Evolutionary conservation across 2,797 vertebrate genomes (phyloP).

Genomic region (Sebastes wilsoni): DNA sequence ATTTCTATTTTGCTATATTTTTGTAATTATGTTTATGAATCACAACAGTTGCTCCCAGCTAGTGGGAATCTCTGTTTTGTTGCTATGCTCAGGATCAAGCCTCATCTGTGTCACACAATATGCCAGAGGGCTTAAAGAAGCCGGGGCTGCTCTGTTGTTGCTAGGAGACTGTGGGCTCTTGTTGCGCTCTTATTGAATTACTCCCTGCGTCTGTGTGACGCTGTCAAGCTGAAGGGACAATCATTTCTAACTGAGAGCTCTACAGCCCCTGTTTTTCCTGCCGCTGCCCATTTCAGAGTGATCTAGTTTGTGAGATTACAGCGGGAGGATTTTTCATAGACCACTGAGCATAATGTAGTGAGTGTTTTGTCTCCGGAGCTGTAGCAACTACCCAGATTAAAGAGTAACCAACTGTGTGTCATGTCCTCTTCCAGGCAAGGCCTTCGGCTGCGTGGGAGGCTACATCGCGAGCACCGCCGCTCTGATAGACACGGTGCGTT

Average conservation of each 20-base stretch:
- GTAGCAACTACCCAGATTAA: neutral
- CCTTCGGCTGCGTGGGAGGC: conserved; percentile 91
- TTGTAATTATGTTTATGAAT: neutral
- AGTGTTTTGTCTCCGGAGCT: neutral
- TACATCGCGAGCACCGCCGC: conserved; percentile 88
- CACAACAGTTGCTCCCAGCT: neutral
- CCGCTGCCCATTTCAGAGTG: conserved; percentile 20
- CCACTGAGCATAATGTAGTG: neutral
- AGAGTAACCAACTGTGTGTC: neutral
- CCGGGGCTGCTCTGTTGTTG: conserved; percentile 70
- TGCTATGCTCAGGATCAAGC: conserved; percentile 7
- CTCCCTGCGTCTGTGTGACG: conserved; percentile 30
- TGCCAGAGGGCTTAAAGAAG: conserved; percentile 50
- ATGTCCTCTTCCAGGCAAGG: conserved; percentile 83
- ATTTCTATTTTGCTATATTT: neutral
- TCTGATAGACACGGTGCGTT: conserved; percentile 90
- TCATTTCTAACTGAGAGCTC: conserved; percentile 29
- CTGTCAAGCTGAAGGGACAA: conserved; percentile 46
- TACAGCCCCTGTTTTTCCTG: neutral
- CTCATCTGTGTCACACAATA: conserved; percentile 57
- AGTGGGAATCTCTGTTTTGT: conserved; percentile 10
- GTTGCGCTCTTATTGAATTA: conserved; percentile 69
- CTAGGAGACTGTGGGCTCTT: conserved; percentile 72
- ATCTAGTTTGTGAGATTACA: neutral
- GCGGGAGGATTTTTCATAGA: neutral